Conservation (phyloP, 2,113 vertebrate species). For the Hippocampus zosterae region DNA sequence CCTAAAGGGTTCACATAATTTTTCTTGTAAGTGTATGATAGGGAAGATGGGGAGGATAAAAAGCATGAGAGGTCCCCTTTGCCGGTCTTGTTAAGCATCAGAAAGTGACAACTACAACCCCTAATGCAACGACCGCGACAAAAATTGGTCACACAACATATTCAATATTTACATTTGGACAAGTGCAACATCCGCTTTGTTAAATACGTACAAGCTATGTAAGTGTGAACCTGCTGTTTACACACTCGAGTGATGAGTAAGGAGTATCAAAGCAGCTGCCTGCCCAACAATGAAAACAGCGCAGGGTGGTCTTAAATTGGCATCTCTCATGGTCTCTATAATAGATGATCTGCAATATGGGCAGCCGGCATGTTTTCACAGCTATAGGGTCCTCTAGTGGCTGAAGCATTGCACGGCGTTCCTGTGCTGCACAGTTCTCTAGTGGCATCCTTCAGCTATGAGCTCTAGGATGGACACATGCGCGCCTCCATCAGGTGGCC, state of each 20-base stretch:
- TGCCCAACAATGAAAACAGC: slow-evolving; percentile 36
- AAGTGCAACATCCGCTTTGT: slow-evolving; percentile 86
- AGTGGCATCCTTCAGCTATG: neutral
- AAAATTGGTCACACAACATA: slow-evolving; percentile 75
- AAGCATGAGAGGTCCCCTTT: slow-evolving; percentile 1
- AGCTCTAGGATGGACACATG: neutral
- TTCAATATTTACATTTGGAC: slow-evolving; percentile 76
- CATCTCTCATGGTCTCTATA: slow-evolving; percentile 41
- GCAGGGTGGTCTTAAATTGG: slow-evolving; percentile 21
- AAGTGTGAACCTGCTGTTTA: slow-evolving; percentile 42
- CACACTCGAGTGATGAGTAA: slow-evolving; percentile 67
- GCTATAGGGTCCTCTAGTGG: slow-evolving; percentile 50
- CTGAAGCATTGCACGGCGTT: slow-evolving; percentile 45
- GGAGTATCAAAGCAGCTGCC: slow-evolving; percentile 57
- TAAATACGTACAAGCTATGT: slow-evolving; percentile 74
- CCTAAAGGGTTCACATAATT: no score
- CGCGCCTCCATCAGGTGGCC: slow-evolving; percentile 23
- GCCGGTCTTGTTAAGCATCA: slow-evolving; percentile 13
- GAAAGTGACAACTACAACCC: slow-evolving; percentile 21
- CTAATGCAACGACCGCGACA: slow-evolving; percentile 25
- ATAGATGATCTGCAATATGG: slow-evolving; percentile 36
- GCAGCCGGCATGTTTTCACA: slow-evolving; percentile 41
- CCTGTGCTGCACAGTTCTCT: slow-evolving; percentile 14
- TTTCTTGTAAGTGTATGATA: no score
- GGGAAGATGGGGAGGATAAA: neutral